Conservation (phyloP, 2,113 vertebrate genomes). For the Megaptera novaeangliae region DNA sequence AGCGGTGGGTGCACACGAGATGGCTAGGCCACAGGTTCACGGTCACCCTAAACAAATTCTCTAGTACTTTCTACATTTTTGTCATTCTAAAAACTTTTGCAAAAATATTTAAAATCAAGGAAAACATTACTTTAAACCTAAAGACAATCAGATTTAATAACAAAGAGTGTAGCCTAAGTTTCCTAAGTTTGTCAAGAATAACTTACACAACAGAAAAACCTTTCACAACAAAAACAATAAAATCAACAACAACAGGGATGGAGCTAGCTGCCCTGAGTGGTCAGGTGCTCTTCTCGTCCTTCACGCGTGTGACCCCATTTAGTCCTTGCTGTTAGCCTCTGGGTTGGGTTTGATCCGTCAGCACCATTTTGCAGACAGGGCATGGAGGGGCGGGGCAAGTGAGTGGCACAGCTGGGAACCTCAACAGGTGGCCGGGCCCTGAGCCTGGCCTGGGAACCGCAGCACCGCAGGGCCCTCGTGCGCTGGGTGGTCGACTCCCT, state of each 20-base stretch:
- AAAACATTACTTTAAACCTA: not conserved
- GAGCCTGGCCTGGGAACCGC: not conserved
- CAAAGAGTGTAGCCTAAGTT: not conserved
- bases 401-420: not conserved
- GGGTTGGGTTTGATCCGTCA: too few relatives aligned
- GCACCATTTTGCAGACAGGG: not conserved
- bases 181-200: not conserved
- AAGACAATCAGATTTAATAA: not conserved
- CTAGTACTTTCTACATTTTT: not conserved
- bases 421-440: too few relatives aligned
- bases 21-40: not conserved
- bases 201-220: not conserved
- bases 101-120: not conserved
- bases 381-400: not conserved
- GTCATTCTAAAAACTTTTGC: not conserved
- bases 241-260: not conserved
- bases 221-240: not conserved
- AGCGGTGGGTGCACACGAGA: not conserved
- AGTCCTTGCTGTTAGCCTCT: not conserved
- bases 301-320: not conserved
- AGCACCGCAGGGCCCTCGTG: rapidly evolving
- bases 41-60: not conserved
- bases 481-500: not conserved
- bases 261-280: not conserved
- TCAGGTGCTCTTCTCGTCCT: not conserved